These are phyloP conservation scores for Prolemur simus DNA, from an alignment of 2,113 vertebrate genomes.

Conservation along the genomic window DNA sequence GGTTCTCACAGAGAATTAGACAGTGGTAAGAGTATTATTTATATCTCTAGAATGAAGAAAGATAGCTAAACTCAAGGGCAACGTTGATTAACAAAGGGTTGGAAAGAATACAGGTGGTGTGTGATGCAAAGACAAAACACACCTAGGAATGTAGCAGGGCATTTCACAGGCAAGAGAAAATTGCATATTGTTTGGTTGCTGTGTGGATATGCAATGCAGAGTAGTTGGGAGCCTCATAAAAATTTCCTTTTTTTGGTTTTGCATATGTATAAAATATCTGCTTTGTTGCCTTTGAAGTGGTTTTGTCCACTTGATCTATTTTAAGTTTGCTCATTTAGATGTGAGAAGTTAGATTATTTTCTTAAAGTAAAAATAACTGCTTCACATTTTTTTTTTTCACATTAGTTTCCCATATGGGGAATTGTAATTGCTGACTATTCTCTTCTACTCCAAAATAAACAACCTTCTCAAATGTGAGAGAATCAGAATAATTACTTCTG, in stretches of 20 bases:
- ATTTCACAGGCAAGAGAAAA: neutral
- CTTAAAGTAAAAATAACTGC: neutral
- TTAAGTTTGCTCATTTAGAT: neutral
- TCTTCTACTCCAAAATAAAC: neutral
- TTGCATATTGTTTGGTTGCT: neutral
- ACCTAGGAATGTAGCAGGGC: neutral
- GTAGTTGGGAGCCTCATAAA: neutral
- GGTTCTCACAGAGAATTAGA: neutral
- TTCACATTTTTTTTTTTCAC: neutral
- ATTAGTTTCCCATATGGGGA: neutral
- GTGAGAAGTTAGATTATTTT: neutral
- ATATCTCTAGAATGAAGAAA: neutral
- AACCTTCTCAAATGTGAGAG: neutral
- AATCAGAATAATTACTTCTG: conserved; percentile 22
- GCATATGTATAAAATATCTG: neutral
- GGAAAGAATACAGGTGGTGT: neutral
- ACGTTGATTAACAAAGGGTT: neutral
- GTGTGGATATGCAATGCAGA: neutral
- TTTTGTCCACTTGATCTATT: conserved; percentile 14
- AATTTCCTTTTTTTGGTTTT: neutral
- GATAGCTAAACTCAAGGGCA: neutral
- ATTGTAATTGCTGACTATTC: neutral
- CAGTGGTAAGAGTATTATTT: neutral
- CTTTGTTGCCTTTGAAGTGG: neutral
- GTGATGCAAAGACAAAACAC: neutral